Conservation (phyloP, 2,888 invertebrate genomes). For the Drosophila infuscata region DNA sequence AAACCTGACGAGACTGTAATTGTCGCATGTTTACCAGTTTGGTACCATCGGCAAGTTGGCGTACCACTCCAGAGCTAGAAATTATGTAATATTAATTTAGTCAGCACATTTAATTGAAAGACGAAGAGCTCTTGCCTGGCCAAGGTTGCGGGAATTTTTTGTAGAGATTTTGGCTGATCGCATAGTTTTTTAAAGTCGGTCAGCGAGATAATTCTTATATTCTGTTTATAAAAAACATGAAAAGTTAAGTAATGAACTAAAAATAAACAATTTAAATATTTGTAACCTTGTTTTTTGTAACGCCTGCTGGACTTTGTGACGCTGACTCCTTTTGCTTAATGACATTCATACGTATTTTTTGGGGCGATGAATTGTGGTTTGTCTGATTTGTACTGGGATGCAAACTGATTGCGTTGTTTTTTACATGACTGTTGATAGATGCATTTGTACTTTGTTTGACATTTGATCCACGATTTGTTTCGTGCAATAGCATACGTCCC, state of each 20-base stretch:
- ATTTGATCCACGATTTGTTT: slow-evolving; percentile 69
- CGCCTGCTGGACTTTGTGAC: slow-evolving; percentile 36
- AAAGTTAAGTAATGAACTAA: background rate
- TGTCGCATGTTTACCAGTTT: slow-evolving; percentile 74
- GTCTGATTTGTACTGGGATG: slow-evolving; percentile 41
- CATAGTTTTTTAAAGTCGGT: slow-evolving; percentile 84
- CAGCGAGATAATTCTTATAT: slow-evolving; percentile 84
- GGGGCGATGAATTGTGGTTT: slow-evolving; percentile 52
- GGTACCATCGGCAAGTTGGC: slow-evolving; percentile 70
- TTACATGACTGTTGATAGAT: slow-evolving; percentile 44
- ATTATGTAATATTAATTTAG: background rate
- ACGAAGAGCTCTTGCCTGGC: slow-evolving; percentile 69
- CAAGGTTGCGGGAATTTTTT: slow-evolving; percentile 78
- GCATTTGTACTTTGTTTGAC: slow-evolving; percentile 54
- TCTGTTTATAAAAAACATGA: slow-evolving; percentile 60
- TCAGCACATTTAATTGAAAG: background rate
- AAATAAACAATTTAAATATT: background rate
- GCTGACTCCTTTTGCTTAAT: slow-evolving; percentile 67
- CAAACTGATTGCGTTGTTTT: slow-evolving; percentile 47
- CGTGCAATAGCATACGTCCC: slow-evolving; percentile 91
- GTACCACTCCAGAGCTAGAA: slow-evolving; percentile 76
- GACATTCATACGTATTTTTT: slow-evolving; percentile 74
- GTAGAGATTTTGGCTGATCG: slow-evolving; percentile 78
- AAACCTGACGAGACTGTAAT: slow-evolving; percentile 72
- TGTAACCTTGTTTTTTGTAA: slow-evolving; percentile 69